Percentiles rank a stretch among this genome's conserved stretches.
These are phyloP conservation scores for Styela plicata DNA, from an alignment of 23 tunicate species.

Conservation along the genomic window DNA sequence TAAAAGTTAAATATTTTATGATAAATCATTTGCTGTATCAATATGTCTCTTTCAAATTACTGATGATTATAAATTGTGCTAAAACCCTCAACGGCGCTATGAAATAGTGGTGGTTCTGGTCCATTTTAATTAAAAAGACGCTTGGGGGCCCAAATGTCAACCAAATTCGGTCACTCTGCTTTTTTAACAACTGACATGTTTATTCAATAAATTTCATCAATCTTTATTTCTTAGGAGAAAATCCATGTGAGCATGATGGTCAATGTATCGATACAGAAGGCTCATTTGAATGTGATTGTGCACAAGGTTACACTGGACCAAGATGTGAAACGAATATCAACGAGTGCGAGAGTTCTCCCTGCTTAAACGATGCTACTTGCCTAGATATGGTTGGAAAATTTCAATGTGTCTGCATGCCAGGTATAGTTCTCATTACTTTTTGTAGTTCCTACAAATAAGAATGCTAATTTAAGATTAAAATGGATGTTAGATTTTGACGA, in stretches of 20 bases:
- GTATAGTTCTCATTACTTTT: conserved; percentile 38
- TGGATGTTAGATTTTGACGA: too few species aligned
- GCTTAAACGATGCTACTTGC: conserved; percentile 79
- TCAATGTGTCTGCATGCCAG: conserved; percentile 73
- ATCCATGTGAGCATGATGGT: conserved; percentile 76
- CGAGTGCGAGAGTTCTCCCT: conserved; percentile 84
- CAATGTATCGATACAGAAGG: conserved; percentile 78
- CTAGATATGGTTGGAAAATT: conserved; percentile 60
- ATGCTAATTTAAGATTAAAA: too few species aligned
- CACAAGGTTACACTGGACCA: conserved; percentile 63
- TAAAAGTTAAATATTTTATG: too few species aligned
- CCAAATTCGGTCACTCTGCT: too few species aligned
- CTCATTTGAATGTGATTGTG: conserved; percentile 61
- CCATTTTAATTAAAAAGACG: too few species aligned
- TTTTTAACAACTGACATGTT: background rate
- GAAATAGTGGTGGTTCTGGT: too few species aligned
- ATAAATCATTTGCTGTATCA: too few species aligned
- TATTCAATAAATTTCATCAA: background rate
- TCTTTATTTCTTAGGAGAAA: conserved; percentile 1
- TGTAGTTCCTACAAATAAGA: too few species aligned
- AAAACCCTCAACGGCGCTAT: too few species aligned
- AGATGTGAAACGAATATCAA: conserved; percentile 76
- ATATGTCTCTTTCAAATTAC: too few species aligned
- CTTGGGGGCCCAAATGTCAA: too few species aligned
- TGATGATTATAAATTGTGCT: too few species aligned